A percentile compares a stretch with the other conserved stretches of the same genome.
Evolutionary conservation across 1,140 invertebrate genomes (phyloP).

Genomic region (Pseudobourletiella spinata): DNA sequence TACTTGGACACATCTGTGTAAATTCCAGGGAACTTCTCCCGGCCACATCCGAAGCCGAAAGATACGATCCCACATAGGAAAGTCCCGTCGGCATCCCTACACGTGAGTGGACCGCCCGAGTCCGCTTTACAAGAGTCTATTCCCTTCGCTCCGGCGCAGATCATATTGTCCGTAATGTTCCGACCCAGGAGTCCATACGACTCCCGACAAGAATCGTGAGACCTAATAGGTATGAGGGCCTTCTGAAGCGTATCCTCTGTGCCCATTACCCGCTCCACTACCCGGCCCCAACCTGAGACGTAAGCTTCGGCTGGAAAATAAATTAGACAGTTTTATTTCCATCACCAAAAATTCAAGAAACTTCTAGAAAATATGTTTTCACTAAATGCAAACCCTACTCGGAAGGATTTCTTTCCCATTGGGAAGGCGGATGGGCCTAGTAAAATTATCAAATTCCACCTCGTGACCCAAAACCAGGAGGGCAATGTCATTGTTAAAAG

Average conservation of each 20-base stretch:
- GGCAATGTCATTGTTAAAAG: conserved; percentile 18
- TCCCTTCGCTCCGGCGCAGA: conserved; percentile 11
- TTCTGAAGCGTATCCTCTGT: conserved; percentile 1
- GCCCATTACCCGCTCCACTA: not conserved
- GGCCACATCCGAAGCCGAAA: conserved; percentile 53
- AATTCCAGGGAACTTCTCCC: conserved; percentile 48
- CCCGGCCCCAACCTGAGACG: not conserved
- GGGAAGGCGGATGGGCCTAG: not conserved
- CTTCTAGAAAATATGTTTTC: too few relatives aligned
- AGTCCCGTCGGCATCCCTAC: not conserved
- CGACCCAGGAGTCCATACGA: not conserved
- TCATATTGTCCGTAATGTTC: conserved; percentile 5
- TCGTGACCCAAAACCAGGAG: not conserved
- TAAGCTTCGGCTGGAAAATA: not conserved
- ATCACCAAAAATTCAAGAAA: too few relatives aligned
- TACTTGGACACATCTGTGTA: conserved; percentile 47
- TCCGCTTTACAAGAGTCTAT: conserved; percentile 12
- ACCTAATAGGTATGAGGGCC: conserved; percentile 3
- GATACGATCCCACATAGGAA: conserved; percentile 47
- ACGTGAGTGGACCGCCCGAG: not conserved
- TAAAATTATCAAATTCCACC: not conserved
- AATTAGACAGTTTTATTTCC: too few relatives aligned
- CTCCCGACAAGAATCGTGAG: not conserved
- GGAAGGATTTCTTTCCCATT: too few relatives aligned
- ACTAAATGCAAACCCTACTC: too few relatives aligned